Conservation (phyloP, 2,888 invertebrate genomes). For the Eustalomyia histrio region DNA sequence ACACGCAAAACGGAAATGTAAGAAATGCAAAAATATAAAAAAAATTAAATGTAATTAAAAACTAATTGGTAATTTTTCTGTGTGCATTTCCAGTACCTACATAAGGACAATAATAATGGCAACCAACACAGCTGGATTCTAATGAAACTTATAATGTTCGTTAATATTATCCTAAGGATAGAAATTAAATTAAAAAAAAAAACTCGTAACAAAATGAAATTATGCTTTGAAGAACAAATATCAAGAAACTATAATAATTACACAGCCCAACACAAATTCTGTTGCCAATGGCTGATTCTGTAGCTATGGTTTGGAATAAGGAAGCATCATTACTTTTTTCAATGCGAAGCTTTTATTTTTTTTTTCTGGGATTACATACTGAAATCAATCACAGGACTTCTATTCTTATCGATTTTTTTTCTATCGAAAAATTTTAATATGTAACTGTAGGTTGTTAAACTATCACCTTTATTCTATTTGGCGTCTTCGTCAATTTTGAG, state of each 20-base stretch:
- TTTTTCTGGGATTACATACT: too few relatives aligned
- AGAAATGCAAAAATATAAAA: slow-evolving; percentile 31
- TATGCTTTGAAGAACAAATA: background rate
- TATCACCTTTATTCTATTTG: too few relatives aligned
- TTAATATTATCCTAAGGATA: background rate
- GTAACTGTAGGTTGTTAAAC: too few relatives aligned
- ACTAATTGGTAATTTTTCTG: slow-evolving; percentile 48
- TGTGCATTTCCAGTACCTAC: slow-evolving; percentile 44
- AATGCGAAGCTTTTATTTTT: too few relatives aligned
- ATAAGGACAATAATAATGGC: background rate
- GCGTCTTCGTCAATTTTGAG: too few relatives aligned
- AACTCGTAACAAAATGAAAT: background rate
- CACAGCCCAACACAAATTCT: too few relatives aligned
- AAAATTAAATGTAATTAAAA: slow-evolving; percentile 56
- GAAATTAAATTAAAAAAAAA: slow-evolving; percentile 25
- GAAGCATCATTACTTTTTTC: too few relatives aligned
- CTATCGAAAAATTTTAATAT: too few relatives aligned
- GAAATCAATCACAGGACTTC: too few relatives aligned
- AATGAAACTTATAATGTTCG: background rate
- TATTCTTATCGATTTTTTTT: too few relatives aligned
- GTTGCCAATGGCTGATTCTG: too few relatives aligned
- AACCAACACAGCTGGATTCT: background rate
- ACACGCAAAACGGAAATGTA: slow-evolving; percentile 10
- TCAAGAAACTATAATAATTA: background rate
- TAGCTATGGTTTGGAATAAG: too few relatives aligned